Evolutionary conservation across 2,797 vertebrate species (phyloP).

Genomic region (Enteromius paludinosus): DNA sequence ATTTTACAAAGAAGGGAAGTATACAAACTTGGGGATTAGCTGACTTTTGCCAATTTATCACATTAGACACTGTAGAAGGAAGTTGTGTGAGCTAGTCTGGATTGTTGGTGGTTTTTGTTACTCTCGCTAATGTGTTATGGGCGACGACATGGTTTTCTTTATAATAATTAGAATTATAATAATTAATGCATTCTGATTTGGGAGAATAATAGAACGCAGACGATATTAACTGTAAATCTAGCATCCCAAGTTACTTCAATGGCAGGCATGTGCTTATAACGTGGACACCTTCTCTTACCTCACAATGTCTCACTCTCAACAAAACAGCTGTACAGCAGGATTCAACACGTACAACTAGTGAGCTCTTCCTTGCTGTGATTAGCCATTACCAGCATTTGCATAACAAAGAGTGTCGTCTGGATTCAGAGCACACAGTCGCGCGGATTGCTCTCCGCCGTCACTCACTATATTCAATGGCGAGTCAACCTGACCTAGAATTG

Average conservation of each 20-base stretch:
- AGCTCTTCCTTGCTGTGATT: background rate
- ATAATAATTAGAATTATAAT: background rate
- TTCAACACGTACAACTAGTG: background rate
- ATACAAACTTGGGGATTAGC: background rate
- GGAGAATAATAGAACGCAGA: no score
- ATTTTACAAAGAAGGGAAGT: background rate
- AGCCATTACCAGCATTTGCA: background rate
- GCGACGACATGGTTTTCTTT: no score
- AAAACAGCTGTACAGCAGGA: background rate
- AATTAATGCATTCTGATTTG: background rate
- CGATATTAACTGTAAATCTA: no score
- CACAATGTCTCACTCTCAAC: background rate
- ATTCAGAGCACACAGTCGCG: background rate
- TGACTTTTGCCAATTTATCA: background rate
- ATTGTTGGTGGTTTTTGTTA: background rate
- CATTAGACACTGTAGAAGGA: background rate
- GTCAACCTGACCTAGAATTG: constrained; percentile 85
- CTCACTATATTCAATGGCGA: constrained; percentile 74
- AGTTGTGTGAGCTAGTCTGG: background rate
- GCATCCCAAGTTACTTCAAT: background rate
- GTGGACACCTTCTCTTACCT: background rate
- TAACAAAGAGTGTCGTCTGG: background rate
- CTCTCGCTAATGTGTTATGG: background rate
- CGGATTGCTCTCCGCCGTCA: background rate
- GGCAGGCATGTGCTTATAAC: background rate